phyloP scores from a whole-genome alignment of 30 jellyfish, hydroid and myxozoan species.

The Nemopilema nomurai region DNA sequence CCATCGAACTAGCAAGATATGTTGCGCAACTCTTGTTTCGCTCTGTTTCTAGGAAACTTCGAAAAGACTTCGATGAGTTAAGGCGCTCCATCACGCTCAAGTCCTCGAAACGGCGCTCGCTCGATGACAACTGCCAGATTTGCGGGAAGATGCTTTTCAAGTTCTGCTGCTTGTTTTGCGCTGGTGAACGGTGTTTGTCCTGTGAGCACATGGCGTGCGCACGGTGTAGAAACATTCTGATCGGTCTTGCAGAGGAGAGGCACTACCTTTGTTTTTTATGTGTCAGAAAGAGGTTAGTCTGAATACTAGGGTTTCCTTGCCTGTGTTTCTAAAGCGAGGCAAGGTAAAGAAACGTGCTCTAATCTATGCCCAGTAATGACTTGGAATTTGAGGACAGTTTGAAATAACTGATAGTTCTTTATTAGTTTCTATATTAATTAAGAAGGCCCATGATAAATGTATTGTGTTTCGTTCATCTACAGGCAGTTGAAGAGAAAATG shows the following conservation, averaged over 20 bases:
- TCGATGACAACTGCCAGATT: conserved; percentile 76
- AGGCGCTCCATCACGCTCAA: conserved; percentile 77
- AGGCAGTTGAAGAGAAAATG: conserved; percentile 74
- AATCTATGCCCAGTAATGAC: no score
- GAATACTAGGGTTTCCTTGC: not conserved
- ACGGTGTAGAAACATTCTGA: conserved; percentile 58
- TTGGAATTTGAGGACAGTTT: no score
- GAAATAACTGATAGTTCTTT: no score
- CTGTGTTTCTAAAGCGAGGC: not conserved
- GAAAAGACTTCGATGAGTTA: conserved; percentile 73
- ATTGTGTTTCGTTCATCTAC: conserved; percentile 16
- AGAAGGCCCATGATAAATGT: no score
- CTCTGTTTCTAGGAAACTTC: conserved; percentile 50
- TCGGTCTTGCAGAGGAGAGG: conserved; percentile 36
- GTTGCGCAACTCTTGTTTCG: not conserved
- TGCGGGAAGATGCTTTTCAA: conserved; percentile 69
- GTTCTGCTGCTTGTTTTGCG: conserved; percentile 63
- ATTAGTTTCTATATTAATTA: no score
- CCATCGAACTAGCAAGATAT: not conserved
- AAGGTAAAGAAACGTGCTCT: not conserved
- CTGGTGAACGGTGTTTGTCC: conserved; percentile 80
- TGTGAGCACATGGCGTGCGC: conserved; percentile 90
- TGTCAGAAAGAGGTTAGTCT: conserved; percentile 76
- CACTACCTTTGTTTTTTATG: conserved; percentile 77
- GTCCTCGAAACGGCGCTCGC: conserved; percentile 57